Percentiles rank a stretch among this genome's conserved stretches.
These are phyloP conservation scores for Tokudaia muenninki DNA, from an alignment of 2,797 vertebrate genomes.

Conservation along the genomic window DNA sequence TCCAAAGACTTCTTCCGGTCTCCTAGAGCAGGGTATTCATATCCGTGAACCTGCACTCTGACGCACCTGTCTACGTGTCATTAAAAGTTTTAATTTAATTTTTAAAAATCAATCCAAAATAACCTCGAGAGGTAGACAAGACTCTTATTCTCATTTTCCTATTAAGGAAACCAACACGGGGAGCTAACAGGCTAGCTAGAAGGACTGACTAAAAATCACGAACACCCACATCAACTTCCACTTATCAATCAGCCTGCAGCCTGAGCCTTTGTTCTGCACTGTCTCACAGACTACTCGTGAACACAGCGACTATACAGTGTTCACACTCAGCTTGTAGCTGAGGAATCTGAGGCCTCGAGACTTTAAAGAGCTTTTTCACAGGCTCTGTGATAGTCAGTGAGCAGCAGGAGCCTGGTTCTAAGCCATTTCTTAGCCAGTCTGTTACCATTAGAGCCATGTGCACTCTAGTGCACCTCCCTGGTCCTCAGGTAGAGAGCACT, in stretches of 20 bases:
- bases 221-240: not conserved
- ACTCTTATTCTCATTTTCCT: slow-evolving; percentile 19
- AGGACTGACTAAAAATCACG: not conserved
- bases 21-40: not conserved
- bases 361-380: slow-evolving; percentile 1
- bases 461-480: not conserved
- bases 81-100: not conserved
- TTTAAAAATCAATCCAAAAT: not conserved
- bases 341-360: not conserved
- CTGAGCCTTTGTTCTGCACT: not conserved
- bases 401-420: slow-evolving; percentile 7
- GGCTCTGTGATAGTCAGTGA: not conserved
- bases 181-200: not conserved
- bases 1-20: not conserved
- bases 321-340: not conserved
- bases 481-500: not conserved
- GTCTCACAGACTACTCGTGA: not conserved
- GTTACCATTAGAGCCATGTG: not conserved
- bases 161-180: not conserved
- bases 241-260: not conserved
- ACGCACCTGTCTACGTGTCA: not conserved
- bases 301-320: not conserved
- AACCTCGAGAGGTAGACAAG: not conserved
- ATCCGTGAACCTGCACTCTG: not conserved
- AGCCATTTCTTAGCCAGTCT: not conserved